Percentiles rank a stretch among this genome's conserved stretches.
Conservation (phyloP, 2,113 vertebrate genomes). For the Prochilodus magdalenae region DNA sequence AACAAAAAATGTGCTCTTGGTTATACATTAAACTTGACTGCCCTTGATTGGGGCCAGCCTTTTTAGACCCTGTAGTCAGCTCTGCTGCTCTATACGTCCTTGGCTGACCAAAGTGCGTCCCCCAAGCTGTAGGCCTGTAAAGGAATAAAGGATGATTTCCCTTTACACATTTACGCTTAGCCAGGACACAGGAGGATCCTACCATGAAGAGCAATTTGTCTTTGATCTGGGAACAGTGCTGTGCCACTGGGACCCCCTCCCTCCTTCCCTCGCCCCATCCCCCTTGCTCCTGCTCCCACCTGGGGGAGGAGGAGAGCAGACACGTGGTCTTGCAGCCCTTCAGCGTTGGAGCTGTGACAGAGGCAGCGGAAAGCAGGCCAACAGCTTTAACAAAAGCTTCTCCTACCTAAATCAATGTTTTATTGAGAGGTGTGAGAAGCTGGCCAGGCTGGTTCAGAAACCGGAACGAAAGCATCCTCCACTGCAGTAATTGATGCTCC, state of each 20-base stretch:
- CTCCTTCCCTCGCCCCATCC: background rate
- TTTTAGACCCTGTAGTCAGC: background rate
- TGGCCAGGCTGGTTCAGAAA: background rate
- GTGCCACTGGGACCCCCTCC: conserved; percentile 36
- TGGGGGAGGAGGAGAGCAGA: background rate
- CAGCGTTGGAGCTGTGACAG: background rate
- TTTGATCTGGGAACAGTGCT: conserved; percentile 42
- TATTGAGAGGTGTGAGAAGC: conserved; percentile 39
- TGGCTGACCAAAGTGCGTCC: background rate
- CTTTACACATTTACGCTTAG: conserved; percentile 21
- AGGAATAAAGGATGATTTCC: conserved; percentile 42
- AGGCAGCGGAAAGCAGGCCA: conserved; percentile 36
- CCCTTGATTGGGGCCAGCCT: conserved; percentile 4
- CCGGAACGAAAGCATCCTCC: background rate
- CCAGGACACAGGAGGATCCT: conserved; percentile 40
- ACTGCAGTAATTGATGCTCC: conserved; percentile 7
- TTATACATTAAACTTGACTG: conserved; percentile 24
- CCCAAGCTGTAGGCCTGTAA: background rate
- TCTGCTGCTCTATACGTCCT: conserved; percentile 12
- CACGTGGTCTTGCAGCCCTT: background rate
- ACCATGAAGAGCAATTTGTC: conserved; percentile 50
- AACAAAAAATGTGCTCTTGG: background rate
- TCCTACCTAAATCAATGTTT: conserved; percentile 43
- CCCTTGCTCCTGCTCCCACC: background rate
- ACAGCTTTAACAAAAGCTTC: conserved; percentile 23